Evolutionary conservation across 2,113 vertebrate genomes (phyloP).

Genomic region (Ariopsis seemanni): DNA sequence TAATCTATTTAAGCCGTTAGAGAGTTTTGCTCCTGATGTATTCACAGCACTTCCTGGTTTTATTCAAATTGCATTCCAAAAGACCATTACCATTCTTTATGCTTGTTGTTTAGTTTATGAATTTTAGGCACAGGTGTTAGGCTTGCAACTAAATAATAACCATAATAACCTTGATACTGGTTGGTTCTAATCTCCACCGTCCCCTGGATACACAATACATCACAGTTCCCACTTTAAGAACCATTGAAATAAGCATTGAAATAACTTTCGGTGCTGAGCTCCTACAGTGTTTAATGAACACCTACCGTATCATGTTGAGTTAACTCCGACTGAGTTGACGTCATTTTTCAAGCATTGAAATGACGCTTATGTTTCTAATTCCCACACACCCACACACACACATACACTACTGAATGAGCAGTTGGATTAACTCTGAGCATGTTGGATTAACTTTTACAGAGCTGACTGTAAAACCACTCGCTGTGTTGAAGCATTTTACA

Average conservation of each 20-base stretch:
- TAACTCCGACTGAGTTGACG: not conserved
- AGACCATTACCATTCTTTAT: not conserved
- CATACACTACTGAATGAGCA: not conserved
- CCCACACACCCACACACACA: not conserved
- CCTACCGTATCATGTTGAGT: not conserved
- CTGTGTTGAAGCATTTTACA: not conserved
- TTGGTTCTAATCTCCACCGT: too few species aligned
- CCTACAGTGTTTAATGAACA: constrained; percentile 13
- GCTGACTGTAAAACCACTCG: not conserved
- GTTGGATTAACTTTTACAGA: not conserved
- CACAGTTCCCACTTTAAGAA: not conserved
- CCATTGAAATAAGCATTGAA: not conserved
- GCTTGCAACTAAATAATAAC: not conserved
- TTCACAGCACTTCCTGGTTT: not conserved
- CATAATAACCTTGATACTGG: not conserved
- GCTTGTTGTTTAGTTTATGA: not conserved
- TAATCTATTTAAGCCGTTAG: not conserved
- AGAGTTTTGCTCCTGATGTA: not conserved
- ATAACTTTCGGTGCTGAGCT: not conserved
- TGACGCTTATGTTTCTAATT: not conserved
- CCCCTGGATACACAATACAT: too few species aligned
- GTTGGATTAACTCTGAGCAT: not conserved
- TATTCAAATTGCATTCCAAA: not conserved
- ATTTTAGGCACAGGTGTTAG: not conserved
- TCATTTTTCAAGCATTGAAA: not conserved